Base-by-base conservation (phyloP, 2,113 vertebrate genomes). In the Misgurnus anguillicaudatus region DNA sequence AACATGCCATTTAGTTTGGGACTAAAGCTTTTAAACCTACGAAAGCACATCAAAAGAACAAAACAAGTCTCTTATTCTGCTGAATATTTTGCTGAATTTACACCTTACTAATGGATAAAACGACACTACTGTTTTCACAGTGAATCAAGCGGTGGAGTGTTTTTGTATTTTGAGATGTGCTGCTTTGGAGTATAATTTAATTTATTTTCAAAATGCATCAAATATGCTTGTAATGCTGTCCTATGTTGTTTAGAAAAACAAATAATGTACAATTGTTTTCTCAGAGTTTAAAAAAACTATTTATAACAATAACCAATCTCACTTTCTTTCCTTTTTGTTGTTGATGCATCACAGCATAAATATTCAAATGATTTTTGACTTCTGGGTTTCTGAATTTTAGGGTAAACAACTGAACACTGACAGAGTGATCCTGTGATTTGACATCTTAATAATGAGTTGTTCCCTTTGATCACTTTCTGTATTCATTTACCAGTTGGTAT, bases 381-480 rank as follows among this genome's bases (percentile, higher is more conserved):
- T 75, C 38, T 9, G 16, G 42, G 60, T 84, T 84, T 77, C 63
- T 16, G 41, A 21, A 38, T 57, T 81, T 81, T 83, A 24, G 82
- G 71, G 85, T 84, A 82, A 89, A 82, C 57, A 73, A 82, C 81
- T 74, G 77, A 86, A 79, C 72, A 78, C 72, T 85, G 85, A 84
- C 73, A 67, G 79, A 70, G 65, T 85, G 75, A 72, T 66, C 61
- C 81, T 75, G 80, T 84, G 76, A 84, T 75, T 82, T 84, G 76
- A 84, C 85, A 81, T 88, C 82, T 85, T 79, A 87, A 88, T 87
- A 88, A 89, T 83, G 84, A 88, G 84, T 86, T 86, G 80, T 86
- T 86, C 76, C 83, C 87, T 89, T 89, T 89, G 87, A 88, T 90
- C 87, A 80, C 79, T 73, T 84, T 80, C 87, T 87, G 87, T 81